Evolutionary conservation across 2,888 invertebrate species (phyloP).

Genomic region (Drosophila mimetica): DNA sequence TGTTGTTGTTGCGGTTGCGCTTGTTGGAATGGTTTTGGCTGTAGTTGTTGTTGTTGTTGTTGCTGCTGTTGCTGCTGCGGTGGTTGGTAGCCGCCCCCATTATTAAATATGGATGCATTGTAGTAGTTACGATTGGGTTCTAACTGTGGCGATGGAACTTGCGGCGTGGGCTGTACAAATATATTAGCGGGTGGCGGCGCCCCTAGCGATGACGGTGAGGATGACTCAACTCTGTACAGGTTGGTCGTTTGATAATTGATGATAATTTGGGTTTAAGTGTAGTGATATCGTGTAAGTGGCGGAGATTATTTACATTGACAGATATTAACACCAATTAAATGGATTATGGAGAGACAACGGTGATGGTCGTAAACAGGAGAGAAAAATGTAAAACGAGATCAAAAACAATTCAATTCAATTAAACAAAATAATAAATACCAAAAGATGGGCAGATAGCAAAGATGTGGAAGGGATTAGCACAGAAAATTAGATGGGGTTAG

Average conservation of each 20-base stretch:
- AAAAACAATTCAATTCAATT: constrained; percentile 34
- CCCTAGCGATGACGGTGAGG: constrained; percentile 79
- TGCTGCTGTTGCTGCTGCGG: constrained; percentile 57
- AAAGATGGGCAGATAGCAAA: constrained; percentile 5
- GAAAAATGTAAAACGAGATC: constrained; percentile 58
- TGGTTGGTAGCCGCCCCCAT: constrained; percentile 68
- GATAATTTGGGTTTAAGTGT: constrained; percentile 8
- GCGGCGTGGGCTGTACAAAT: constrained; percentile 75
- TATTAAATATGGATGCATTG: constrained; percentile 81
- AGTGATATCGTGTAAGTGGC: constrained; percentile 29
- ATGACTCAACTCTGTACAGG: constrained; percentile 81
- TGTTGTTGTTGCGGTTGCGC: constrained; percentile 69
- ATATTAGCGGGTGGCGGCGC: constrained; percentile 79
- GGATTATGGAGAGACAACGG: constrained; percentile 50
- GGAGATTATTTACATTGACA: constrained; percentile 71
- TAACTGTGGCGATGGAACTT: constrained; percentile 72
- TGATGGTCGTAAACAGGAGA: constrained; percentile 50
- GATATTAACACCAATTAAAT: constrained; percentile 54
- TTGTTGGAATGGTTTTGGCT: constrained; percentile 75
- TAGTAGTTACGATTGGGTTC: constrained; percentile 83
- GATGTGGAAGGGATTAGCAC: not conserved
- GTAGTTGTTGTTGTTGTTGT: constrained; percentile 64
- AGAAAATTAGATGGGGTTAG: constrained; percentile 14
- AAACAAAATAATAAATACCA: constrained; percentile 10
- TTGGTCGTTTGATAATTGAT: constrained; percentile 35